These are phyloP conservation scores for Leucozona laternaria DNA, from an alignment of 2,888 invertebrate genomes.

Conservation along the genomic window DNA sequence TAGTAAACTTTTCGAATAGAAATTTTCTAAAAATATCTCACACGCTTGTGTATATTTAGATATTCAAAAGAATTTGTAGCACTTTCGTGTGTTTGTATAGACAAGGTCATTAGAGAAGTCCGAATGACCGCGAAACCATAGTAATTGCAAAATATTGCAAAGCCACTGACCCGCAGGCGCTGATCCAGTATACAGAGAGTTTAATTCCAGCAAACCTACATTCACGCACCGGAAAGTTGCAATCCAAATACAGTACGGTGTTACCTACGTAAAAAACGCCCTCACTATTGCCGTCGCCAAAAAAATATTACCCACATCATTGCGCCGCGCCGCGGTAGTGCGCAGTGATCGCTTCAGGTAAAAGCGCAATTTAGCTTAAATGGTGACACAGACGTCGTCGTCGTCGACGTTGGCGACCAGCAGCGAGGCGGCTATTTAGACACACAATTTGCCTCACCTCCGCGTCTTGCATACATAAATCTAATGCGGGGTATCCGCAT, in stretches of 20 bases:
- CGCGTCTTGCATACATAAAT: slow-evolving; percentile 66
- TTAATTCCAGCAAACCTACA: slow-evolving; percentile 7
- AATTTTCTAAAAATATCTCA: slow-evolving; percentile 59
- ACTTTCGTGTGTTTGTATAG: not conserved
- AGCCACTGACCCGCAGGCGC: slow-evolving; percentile 67
- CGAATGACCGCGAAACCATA: slow-evolving; percentile 33
- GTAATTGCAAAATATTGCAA: slow-evolving; percentile 5
- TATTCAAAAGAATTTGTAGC: slow-evolving; percentile 1
- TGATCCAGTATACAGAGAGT: not conserved
- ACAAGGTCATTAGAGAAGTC: slow-evolving; percentile 65
- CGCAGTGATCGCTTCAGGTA: slow-evolving; percentile 59
- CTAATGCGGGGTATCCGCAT: slow-evolving; percentile 68
- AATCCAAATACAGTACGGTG: slow-evolving; percentile 58
- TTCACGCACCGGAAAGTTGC: slow-evolving; percentile 71
- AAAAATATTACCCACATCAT: slow-evolving; percentile 65
- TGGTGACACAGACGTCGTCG: slow-evolving; percentile 63
- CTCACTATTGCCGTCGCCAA: slow-evolving; percentile 73
- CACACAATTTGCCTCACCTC: slow-evolving; percentile 57
- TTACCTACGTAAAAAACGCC: slow-evolving; percentile 73
- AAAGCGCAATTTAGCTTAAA: slow-evolving; percentile 74
- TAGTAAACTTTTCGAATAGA: slow-evolving; percentile 44
- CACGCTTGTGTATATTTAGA: slow-evolving; percentile 39
- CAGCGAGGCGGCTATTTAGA: slow-evolving; percentile 69
- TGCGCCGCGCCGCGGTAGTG: slow-evolving; percentile 26
- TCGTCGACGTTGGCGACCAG: slow-evolving; percentile 18